A percentile compares a stretch with the other conserved stretches of the same genome.
phyloP scores from a whole-genome alignment of 2,797 vertebrate species.

The Bryconaethiops microstoma region DNA sequence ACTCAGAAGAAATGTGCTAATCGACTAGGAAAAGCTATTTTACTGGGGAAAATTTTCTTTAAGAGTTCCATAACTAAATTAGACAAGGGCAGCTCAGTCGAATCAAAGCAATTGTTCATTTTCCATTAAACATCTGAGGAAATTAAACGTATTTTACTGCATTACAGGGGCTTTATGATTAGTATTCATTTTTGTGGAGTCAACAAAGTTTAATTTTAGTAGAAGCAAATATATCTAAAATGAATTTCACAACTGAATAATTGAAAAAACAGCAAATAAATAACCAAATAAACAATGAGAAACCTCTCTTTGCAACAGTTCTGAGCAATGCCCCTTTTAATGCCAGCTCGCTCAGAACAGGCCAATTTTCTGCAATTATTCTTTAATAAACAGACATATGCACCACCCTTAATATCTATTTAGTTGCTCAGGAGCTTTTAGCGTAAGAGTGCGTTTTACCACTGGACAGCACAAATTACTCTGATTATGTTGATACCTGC shows the following conservation, averaged over 20 bases:
- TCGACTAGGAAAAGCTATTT: not conserved
- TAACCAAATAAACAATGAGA: not conserved
- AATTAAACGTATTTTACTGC: not conserved
- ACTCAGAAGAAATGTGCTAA: not conserved
- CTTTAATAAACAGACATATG: conserved; percentile 41
- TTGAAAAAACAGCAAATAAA: not conserved
- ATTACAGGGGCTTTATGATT: not conserved
- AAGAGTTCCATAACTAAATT: not conserved
- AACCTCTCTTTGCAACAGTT: not conserved
- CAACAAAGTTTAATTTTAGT: not conserved
- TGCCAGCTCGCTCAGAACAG: not conserved
- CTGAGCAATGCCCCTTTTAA: conserved; percentile 7
- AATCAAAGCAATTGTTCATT: not conserved
- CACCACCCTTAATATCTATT: conserved; percentile 49
- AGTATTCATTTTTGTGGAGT: not conserved
- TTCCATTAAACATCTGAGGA: not conserved
- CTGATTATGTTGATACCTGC: conserved; percentile 53
- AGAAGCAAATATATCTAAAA: not conserved
- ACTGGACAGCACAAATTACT: conserved; percentile 54
- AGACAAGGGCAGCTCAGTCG: not conserved
- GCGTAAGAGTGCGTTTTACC: conserved; percentile 54
- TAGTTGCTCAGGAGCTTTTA: conserved; percentile 52
- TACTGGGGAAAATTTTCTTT: not conserved
- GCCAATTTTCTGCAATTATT: conserved; percentile 27
- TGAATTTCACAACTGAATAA: not conserved